These are phyloP conservation scores for Arenaria interpres DNA, from an alignment of 2,113 vertebrate genomes.

Conservation along the genomic window DNA sequence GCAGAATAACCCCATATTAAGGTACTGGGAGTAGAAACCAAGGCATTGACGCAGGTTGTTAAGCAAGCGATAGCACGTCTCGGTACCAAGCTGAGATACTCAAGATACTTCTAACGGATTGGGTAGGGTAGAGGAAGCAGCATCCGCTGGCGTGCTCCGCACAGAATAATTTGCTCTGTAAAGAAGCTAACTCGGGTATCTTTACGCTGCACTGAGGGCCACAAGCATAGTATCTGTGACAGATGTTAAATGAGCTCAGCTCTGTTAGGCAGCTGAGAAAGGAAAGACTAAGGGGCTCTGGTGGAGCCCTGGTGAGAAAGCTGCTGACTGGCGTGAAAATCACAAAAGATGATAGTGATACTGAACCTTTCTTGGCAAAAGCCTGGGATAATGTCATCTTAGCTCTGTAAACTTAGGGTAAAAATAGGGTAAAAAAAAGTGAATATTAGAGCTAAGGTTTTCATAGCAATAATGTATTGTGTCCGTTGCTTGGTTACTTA, in stretches of 20 bases:
- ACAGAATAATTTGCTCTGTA: neutral
- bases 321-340: neutral
- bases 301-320: neutral
- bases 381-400: neutral
- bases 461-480: neutral
- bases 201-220: neutral
- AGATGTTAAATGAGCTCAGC: constrained; percentile 30
- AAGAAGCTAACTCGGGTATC: neutral
- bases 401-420: neutral
- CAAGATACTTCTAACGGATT: neutral
- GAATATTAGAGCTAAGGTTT: neutral
- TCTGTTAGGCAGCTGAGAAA: neutral
- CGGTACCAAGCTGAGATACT: neutral
- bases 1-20: neutral
- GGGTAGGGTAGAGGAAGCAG: neutral
- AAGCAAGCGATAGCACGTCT: neutral
- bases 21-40: neutral
- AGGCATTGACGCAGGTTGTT: neutral
- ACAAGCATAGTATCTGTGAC: neutral
- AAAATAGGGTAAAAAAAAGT: neutral
- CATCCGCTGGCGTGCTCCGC: neutral
- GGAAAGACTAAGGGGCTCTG: neutral
- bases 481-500: constrained; percentile 43
- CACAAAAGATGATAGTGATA: neutral
- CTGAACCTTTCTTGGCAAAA: neutral